Percentiles rank a stretch among this genome's conserved stretches.
These are phyloP conservation scores for Argopecten irradians DNA, from an alignment of 1,140 invertebrate genomes.

Conservation along the genomic window DNA sequence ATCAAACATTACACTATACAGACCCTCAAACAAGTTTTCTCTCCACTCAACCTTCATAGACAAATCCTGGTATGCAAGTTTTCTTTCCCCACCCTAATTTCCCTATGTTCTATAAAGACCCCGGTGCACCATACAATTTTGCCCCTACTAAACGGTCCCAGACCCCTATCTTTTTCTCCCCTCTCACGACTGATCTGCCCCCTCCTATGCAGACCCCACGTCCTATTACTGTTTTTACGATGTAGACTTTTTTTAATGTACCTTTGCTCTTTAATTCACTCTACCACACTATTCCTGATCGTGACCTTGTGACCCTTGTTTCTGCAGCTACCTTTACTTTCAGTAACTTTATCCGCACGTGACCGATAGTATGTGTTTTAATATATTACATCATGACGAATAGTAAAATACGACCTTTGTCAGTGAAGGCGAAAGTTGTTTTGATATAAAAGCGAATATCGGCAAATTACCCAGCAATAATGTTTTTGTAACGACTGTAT, in stretches of 20 bases:
- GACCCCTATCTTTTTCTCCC: background rate
- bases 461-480: slow-evolving; percentile 1
- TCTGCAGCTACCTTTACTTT: background rate
- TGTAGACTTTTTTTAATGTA: background rate
- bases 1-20: too few species aligned
- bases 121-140: too few species aligned
- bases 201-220: background rate
- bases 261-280: background rate
- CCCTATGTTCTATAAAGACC: too few species aligned
- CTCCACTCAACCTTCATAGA: too few species aligned
- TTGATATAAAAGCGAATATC: background rate
- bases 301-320: background rate
- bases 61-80: too few species aligned
- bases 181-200: background rate
- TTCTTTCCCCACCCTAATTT: too few species aligned
- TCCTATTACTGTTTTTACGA: background rate
- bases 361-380: background rate
- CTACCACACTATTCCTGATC: background rate
- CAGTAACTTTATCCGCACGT: background rate
- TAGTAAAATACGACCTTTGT: background rate
- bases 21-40: too few species aligned
- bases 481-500: background rate
- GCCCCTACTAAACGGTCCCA: background rate
- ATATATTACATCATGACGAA: background rate
- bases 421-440: background rate